Evolutionary conservation across 2,797 vertebrate species (phyloP), one percentile per base, ranked within the genome.

Genomic region (Cryptoprocta ferox): DNA sequence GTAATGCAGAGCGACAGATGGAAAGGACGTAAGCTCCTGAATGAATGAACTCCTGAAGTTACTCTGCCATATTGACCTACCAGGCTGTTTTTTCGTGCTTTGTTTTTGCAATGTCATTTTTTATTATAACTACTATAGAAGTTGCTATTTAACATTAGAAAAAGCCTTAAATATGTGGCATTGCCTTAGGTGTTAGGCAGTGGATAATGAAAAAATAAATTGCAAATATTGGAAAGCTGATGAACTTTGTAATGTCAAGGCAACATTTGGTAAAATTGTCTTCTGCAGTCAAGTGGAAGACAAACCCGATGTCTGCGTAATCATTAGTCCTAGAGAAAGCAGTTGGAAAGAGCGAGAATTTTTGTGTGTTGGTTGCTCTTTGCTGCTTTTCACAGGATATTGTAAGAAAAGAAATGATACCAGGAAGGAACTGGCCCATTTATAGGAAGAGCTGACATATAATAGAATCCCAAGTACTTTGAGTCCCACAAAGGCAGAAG

Each of bases 361-460:
- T 85, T 78, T 85, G 2, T 73, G 71, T 63, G 9, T 86, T 81
- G 86, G 35, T 53, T 88, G 37, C 10, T 59, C 35, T 80, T 83
- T 70, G 75, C 45, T 92, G 37, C 26, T 97, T 91, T 81, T 76
- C 50, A 45, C 24, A 35, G n/a, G 6, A 84, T 65, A 39, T 88
- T 85, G 66, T 76, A 70, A 78, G 65, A 89, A 89, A 92, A 92
- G 78, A 91, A 85, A 89, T 89, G 35, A 71, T 4, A 11, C 32
- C 53, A 73, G 79, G 48, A 11, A 59, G 91, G 59, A 91, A 82
- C 0, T 53, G 48, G 42, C 70, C 66, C 84, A 70, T 70, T 87
- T 93, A 16, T 56, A 78, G 63, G 45, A 87, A 78, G 24, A 92
- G 48, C 30, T 89, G n/a, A 73, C 66, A 14, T 53, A 86, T 73